Base-by-base conservation (phyloP, 2,797 vertebrate species). In the Clarias laeviceps region DNA sequence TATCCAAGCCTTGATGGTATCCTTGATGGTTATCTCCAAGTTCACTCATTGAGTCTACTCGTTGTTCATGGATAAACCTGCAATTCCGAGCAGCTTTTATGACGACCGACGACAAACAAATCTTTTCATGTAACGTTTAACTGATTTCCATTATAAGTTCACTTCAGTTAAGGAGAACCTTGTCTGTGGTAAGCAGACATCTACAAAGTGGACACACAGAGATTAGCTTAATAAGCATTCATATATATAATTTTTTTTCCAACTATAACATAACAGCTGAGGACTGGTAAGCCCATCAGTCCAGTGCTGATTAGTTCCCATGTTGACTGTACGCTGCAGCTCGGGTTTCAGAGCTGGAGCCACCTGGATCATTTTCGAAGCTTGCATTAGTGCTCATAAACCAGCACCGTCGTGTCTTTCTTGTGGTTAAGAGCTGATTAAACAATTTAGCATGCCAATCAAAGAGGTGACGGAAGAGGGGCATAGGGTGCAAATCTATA, bases 381-480 rank as follows among this genome's bases (percentile, higher is more conserved):
- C 57, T 24, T 15, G 57, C 80, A 27, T 76, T 83, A 87, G 85
- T 29, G 6, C 14, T 3, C 89, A 86, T 89, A 88, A 91, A 84
- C 89, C 86, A 89, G 82, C 74, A 89, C 88, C 90, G 80, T 85
- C 88, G 79, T 86, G n/a, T 86, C 91, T 91, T 92, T 94, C 91
- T 92, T 92, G 92, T 92, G 93, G 92, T 93, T 87, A 82, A 93
- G 88, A 90, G 82, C 89, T 88, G 92, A 94, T 94, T 94, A 93
- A 94, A 93, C 91, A 92, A 91, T 93, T 93, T 94, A 90, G 92
- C 91, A 85, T 86, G 32, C 91, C 83, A 93, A 93, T 94, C 90
- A 94, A 93, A 94, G 91, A 89, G 74, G 88, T 83, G 89, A 88
- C 84, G 87, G 88, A 88, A 88, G 14, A 76, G 45, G 22, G 2